Evolutionary conservation across 2,797 vertebrate species (phyloP).

Genomic region (Sparidentex hasta): DNA sequence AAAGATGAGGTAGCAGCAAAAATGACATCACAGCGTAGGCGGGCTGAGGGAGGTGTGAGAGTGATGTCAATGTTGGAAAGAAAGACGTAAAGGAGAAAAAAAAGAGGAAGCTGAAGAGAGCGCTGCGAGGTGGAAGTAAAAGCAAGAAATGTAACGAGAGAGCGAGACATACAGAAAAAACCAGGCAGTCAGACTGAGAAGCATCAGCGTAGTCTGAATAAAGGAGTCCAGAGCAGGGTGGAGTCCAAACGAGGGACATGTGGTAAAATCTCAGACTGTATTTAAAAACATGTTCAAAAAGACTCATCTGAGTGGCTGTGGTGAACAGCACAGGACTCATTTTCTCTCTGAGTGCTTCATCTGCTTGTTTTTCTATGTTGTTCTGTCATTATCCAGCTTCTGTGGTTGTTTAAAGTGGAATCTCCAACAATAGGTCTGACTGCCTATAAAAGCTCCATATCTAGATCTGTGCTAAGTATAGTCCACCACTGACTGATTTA

Average conservation of each 20-base stretch:
- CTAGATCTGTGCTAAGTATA: neutral
- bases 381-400: conserved; percentile 78
- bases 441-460: conserved; percentile 22
- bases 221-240: conserved; percentile 73
- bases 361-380: conserved; percentile 40
- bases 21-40: conserved; percentile 16
- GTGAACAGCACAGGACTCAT: conserved; percentile 50
- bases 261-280: conserved; percentile 75
- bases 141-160: conserved; percentile 41
- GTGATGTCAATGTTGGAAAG: conserved; percentile 32
- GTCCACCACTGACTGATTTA: conserved; percentile 2
- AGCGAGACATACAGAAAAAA: conserved; percentile 43
- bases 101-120: conserved; percentile 40
- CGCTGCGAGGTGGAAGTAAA: conserved; percentile 37
- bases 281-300: conserved; percentile 77
- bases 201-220: conserved; percentile 49
- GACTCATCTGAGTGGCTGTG: conserved; percentile 58
- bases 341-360: conserved; percentile 51
- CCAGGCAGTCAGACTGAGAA: conserved; percentile 52
- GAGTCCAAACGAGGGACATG: conserved; percentile 69
- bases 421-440: conserved; percentile 38
- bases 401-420: conserved; percentile 55
- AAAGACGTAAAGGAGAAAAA: neutral
- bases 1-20: conserved; percentile 33
- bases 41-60: neutral